Conservation (phyloP, 1,140 invertebrate genomes). For the Dryas iulia region DNA sequence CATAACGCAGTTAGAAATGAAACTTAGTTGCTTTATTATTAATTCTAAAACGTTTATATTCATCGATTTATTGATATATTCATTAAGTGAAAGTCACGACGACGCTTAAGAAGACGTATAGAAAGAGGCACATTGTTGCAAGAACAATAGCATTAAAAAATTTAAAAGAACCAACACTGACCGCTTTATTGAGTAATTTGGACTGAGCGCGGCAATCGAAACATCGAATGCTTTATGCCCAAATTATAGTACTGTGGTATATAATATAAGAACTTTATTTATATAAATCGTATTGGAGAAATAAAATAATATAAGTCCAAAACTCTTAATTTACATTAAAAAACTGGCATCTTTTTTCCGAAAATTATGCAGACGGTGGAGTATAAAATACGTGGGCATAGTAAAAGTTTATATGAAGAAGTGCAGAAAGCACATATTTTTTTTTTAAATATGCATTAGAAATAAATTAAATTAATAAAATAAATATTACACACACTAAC, state of each 20-base stretch:
- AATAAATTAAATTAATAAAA: no score
- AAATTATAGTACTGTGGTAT: constrained; percentile 61
- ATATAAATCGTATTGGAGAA: no score
- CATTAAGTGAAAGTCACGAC: constrained; percentile 45
- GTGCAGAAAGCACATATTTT: no score
- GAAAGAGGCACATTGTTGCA: constrained; percentile 36
- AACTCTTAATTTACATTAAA: no score
- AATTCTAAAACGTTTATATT: neutral
- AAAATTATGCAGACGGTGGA: no score
- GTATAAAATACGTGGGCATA: no score
- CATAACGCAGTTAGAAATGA: neutral
- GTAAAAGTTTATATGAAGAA: no score
- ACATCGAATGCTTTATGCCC: constrained; percentile 47
- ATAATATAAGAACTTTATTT: constrained; percentile 21
- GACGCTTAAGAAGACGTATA: constrained; percentile 34
- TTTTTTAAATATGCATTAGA: no score
- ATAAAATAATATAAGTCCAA: no score
- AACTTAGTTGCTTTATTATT: neutral
- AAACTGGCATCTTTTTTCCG: no score
- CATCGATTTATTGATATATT: constrained; percentile 12
- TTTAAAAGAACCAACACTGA: constrained; percentile 51
- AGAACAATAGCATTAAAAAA: constrained; percentile 53
- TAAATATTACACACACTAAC: no score
- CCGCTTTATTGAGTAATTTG: constrained; percentile 59
- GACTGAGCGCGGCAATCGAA: constrained; percentile 32